Evolutionary conservation across 2,113 vertebrate species (phyloP).

Genomic region (Struthidea cinerea): DNA sequence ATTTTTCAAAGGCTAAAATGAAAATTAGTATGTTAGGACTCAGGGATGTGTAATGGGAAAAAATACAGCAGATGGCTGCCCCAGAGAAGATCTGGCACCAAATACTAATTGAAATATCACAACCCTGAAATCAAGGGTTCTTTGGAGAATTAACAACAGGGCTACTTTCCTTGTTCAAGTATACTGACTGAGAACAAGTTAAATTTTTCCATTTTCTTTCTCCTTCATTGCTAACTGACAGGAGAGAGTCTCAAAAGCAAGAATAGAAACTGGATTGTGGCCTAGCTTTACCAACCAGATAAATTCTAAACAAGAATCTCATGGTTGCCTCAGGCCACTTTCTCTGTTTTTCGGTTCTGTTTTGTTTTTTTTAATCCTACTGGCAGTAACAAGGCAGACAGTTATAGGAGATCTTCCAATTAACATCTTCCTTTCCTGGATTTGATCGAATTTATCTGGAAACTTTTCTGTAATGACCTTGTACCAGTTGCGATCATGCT

Average conservation of each 20-base stretch:
- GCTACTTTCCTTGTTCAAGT: not conserved
- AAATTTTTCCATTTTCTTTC: not conserved
- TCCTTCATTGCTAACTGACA: not conserved
- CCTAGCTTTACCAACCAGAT: not conserved
- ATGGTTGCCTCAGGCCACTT: not conserved
- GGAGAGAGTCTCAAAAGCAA: not conserved
- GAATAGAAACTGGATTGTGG: not conserved
- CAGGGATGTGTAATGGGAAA: not conserved
- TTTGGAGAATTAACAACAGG: not conserved
- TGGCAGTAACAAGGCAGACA: not conserved
- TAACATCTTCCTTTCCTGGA: not conserved
- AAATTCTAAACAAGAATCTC: not conserved
- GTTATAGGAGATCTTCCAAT: not conserved
- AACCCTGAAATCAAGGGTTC: not conserved
- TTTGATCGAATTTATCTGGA: not conserved
- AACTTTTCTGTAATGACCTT: conserved; percentile 77
- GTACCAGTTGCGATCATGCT: conserved; percentile 98
- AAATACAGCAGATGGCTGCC: not conserved
- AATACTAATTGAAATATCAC: not conserved
- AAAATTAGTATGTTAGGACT: not conserved
- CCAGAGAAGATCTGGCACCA: not conserved
- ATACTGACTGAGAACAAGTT: not conserved
- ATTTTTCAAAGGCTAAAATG: not conserved
- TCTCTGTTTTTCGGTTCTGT: not conserved
- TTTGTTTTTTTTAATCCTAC: not conserved